Percentiles rank a stretch among this genome's conserved stretches.
phyloP scores from a whole-genome alignment of 2,888 invertebrate genomes.

The Agrochola litura region DNA sequence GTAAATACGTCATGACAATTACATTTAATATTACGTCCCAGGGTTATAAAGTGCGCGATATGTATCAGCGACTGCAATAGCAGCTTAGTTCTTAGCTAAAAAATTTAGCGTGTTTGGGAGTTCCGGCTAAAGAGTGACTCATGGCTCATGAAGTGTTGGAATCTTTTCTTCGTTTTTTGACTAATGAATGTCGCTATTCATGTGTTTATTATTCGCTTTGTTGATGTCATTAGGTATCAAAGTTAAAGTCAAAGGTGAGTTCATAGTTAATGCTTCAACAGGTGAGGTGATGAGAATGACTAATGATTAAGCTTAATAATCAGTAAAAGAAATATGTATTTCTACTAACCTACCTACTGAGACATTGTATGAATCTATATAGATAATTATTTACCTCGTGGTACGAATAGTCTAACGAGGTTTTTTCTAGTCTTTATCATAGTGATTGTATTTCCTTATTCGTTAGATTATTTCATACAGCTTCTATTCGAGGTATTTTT shows the following conservation, averaged over 20 bases:
- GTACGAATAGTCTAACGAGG: too few relatives aligned
- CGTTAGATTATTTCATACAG: background rate
- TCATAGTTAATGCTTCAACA: background rate
- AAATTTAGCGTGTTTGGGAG: conserved; percentile 26
- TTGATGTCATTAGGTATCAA: conserved; percentile 37
- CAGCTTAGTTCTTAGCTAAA: conserved; percentile 7
- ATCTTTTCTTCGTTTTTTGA: conserved; percentile 22
- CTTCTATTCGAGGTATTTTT: conserved; percentile 1
- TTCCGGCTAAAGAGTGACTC: conserved; percentile 49
- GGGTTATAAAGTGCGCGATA: conserved; percentile 39
- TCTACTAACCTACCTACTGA: too few relatives aligned
- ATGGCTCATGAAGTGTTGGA: conserved; percentile 14
- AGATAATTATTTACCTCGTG: too few relatives aligned
- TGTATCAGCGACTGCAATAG: conserved; percentile 23
- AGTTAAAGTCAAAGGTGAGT: conserved; percentile 23
- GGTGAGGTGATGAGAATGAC: conserved; percentile 8
- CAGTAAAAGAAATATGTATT: background rate
- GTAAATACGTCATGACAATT: conserved; percentile 32
- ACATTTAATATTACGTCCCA: conserved; percentile 7
- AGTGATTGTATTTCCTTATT: background rate
- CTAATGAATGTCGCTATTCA: conserved; percentile 13
- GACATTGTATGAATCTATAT: too few relatives aligned
- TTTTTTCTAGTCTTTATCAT: background rate
- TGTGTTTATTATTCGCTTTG: conserved; percentile 10
- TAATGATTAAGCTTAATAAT: background rate